Percentiles rank a stretch among this genome's conserved stretches.
These are phyloP conservation scores for Mugil cephalus DNA, from an alignment of 2,113 vertebrate genomes.

Conservation along the genomic window DNA sequence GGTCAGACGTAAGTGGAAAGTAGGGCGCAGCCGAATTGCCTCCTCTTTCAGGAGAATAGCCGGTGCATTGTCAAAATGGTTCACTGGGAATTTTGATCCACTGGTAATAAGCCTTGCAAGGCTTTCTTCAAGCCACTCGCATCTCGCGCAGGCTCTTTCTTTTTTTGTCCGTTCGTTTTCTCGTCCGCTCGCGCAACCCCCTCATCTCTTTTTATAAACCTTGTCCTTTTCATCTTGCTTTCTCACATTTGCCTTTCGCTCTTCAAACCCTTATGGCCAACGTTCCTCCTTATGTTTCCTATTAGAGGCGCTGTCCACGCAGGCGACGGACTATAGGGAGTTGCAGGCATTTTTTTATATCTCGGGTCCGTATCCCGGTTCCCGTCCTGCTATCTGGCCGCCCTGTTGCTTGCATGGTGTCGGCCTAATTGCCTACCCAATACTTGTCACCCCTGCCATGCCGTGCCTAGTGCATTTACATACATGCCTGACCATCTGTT, in stretches of 20 bases:
- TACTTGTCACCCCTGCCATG: constrained; percentile 44
- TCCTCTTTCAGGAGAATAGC: constrained; percentile 71
- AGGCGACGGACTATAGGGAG: constrained; percentile 4
- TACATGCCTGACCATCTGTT: constrained; percentile 26
- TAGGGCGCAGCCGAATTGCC: constrained; percentile 75
- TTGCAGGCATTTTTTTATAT: constrained; percentile 15
- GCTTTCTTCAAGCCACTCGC: constrained; percentile 34
- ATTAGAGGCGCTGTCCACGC: constrained; percentile 35
- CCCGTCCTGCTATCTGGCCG: constrained; percentile 19
- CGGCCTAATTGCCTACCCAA: constrained; percentile 53
- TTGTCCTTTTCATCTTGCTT: constrained; percentile 27
- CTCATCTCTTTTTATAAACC: constrained; percentile 32
- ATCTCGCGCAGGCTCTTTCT: neutral
- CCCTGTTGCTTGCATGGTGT: constrained; percentile 29
- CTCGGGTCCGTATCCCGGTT: constrained; percentile 7
- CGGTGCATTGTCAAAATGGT: constrained; percentile 67
- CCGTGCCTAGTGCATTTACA: constrained; percentile 31
- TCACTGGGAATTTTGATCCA: constrained; percentile 79
- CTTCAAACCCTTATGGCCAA: constrained; percentile 31
- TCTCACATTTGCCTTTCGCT: constrained; percentile 31
- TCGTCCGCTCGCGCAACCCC: constrained; percentile 17
- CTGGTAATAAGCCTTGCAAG: constrained; percentile 74
- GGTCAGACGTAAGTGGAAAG: constrained; percentile 81
- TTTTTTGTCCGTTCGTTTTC: neutral
- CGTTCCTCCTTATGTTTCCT: constrained; percentile 21